Base-by-base conservation (phyloP, 2,888 invertebrate species). In the Parnassius smintheus region DNA sequence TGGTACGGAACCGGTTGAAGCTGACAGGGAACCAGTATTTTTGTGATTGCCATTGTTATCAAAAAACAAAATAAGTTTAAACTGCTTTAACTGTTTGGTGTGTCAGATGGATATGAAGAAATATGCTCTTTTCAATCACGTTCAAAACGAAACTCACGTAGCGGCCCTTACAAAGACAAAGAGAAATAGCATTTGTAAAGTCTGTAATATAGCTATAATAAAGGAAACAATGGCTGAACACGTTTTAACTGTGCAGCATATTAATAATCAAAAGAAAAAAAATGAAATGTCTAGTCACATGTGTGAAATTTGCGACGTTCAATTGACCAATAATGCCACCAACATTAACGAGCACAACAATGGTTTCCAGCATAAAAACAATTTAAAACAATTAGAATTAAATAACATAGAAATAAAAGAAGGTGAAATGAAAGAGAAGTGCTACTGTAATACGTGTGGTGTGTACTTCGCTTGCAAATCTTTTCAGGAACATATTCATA, bases 381-480 rank as follows among this genome's bases (percentile, higher is more conserved):
- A 56, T 9, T 4, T 56, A 1, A 51, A 51, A 25, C 10, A 35
- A 8, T 2, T 57, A 22, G 50, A 56, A 1, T 46, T 9, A 11
- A 59, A 63, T 18, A 59, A 35, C 1, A 22, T 55, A 3, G 13
- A 18, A 3, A 2, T 59, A 9, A 12, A 3, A n/a, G 59, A 45
- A 35, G 4, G 35, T 35, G 35, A 35, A 35, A 35, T 35, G 35
- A 35, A 35, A 11, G 10, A 51, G 2, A 42, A 45, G n/a, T 59
- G 51, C 50, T 63, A 50, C 13, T 63, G 63, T n/a, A 44, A 59
- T 1, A 13, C 51, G 8, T 63, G 63, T 35, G 49, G 55, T 2
- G 18, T 18, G 18, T n/a, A 2, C 2, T 49, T 63, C 22, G 12
- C 12, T 9, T 18, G 18, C 9, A 52, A 51, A 12, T 22, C 12